phyloP scores from a whole-genome alignment of 2,888 invertebrate genomes.

The Sphaerophoria rueppellii region DNA sequence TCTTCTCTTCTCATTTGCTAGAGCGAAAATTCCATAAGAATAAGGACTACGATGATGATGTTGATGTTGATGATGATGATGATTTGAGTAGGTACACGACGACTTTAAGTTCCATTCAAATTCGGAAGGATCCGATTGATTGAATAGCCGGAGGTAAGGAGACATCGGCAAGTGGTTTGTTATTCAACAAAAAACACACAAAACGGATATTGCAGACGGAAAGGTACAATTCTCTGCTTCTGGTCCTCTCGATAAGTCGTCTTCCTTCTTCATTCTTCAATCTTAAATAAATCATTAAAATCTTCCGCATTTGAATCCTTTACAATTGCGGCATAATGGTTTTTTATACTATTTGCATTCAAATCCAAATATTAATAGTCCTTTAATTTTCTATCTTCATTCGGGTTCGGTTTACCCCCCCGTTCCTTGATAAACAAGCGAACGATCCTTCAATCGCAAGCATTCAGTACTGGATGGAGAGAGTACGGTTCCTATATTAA shows the following conservation, averaged over 20 bases:
- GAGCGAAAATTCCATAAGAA: constrained; percentile 1
- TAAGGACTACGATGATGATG: background rate
- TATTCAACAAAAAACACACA: background rate
- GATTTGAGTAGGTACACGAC: background rate
- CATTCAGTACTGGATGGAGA: too few relatives aligned
- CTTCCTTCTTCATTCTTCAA: constrained; percentile 26
- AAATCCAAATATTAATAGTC: constrained; percentile 69
- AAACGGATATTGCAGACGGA: background rate
- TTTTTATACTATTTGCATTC: constrained; percentile 54
- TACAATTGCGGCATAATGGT: constrained; percentile 44
- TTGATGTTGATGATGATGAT: background rate
- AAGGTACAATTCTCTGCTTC: constrained; percentile 23
- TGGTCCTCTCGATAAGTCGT: constrained; percentile 9
- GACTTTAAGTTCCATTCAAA: constrained; percentile 25
- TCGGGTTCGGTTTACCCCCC: too few relatives aligned
- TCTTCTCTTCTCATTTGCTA: background rate
- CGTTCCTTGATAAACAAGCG: too few relatives aligned
- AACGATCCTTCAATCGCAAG: too few relatives aligned
- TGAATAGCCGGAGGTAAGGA: constrained; percentile 14
- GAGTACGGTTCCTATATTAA: too few relatives aligned
- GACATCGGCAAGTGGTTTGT: too few relatives aligned
- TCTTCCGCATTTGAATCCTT: constrained; percentile 70
- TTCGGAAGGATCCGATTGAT: constrained; percentile 50
- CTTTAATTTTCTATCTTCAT: constrained; percentile 56
- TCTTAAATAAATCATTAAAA: constrained; percentile 70